Conservation (phyloP, 2,113 vertebrate genomes). For the Recurvirostra avosetta region DNA sequence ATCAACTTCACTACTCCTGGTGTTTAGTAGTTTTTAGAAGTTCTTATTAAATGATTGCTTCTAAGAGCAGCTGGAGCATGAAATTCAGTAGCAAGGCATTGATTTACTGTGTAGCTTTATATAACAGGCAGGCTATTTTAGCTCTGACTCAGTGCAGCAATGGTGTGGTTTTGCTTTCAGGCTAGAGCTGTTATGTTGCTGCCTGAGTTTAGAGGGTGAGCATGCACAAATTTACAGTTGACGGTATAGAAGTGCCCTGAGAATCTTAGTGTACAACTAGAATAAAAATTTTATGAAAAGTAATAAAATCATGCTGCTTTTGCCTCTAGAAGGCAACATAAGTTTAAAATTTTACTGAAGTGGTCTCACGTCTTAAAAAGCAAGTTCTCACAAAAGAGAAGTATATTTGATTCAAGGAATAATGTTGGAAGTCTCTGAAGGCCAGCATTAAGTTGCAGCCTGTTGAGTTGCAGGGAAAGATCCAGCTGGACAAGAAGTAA, state of each 20-base stretch:
- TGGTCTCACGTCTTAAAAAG: not conserved
- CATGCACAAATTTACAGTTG: not conserved
- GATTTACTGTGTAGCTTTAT: conserved; percentile 49
- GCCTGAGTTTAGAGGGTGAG: not conserved
- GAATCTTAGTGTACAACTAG: not conserved
- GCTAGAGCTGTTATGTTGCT: not conserved
- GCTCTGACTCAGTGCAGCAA: not conserved
- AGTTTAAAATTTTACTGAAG: not conserved
- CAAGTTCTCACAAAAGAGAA: not conserved
- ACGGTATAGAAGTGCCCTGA: not conserved
- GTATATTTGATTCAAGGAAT: not conserved
- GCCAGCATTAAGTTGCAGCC: not conserved
- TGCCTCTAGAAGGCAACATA: not conserved
- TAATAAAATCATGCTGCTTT: not conserved
- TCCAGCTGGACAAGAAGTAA: not conserved
- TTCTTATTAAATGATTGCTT: not conserved
- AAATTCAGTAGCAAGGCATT: conserved; percentile 28
- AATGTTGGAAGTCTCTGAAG: not conserved
- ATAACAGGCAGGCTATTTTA: conserved; percentile 54
- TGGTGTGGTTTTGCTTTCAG: conserved; percentile 1
- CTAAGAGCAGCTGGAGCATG: conserved; percentile 27
- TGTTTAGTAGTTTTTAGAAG: not conserved
- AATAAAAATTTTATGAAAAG: not conserved
- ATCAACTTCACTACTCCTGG: not conserved
- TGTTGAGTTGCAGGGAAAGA: not conserved